These are phyloP conservation scores for Tetramorium bicarinatum DNA, from an alignment of 2,888 invertebrate genomes.

Conservation along the genomic window DNA sequence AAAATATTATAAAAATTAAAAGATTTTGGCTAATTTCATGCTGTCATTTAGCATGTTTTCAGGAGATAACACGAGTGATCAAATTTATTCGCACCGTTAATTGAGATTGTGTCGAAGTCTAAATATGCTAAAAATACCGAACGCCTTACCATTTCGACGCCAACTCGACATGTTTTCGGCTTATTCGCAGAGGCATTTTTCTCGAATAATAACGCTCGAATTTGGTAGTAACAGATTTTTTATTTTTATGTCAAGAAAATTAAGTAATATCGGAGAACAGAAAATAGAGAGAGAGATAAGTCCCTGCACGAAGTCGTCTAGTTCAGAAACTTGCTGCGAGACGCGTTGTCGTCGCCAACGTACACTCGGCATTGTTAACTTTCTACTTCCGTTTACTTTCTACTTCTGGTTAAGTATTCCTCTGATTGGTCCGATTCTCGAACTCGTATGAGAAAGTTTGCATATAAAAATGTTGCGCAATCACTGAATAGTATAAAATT, in stretches of 20 bases:
- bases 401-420: too few relatives aligned
- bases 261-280: background rate
- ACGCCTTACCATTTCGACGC: constrained; percentile 59
- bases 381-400: too few relatives aligned
- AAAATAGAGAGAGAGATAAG: background rate
- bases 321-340: background rate
- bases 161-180: constrained; percentile 56
- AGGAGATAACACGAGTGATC: background rate
- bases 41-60: background rate
- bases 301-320: background rate
- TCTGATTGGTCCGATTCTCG: too few relatives aligned
- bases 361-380: background rate
- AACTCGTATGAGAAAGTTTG: too few relatives aligned
- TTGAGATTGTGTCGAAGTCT: background rate
- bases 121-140: background rate
- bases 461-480: too few relatives aligned
- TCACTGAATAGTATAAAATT: too few relatives aligned
- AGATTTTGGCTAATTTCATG: background rate
- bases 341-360: background rate
- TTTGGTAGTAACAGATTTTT: background rate
- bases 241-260: background rate
- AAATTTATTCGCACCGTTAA: background rate
- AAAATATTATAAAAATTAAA: constrained; percentile 15
- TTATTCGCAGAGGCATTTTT: constrained; percentile 56
- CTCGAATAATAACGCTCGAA: background rate